phyloP scores from a whole-genome alignment of 2,797 vertebrate species.

The Anas flavirostris region DNA sequence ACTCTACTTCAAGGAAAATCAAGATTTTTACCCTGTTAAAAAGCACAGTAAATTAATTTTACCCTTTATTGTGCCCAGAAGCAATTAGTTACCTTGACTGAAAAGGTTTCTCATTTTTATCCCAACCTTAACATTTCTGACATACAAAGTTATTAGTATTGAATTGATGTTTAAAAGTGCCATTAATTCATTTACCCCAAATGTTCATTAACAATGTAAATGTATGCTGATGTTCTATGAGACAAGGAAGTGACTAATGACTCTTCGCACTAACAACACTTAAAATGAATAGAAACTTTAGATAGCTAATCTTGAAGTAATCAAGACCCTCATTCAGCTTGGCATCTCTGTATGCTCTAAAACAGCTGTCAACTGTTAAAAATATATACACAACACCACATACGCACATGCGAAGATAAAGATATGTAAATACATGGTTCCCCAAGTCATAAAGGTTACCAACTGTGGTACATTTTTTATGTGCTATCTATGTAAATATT shows the following conservation, averaged over 20 bases:
- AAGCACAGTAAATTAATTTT: constrained; percentile 75
- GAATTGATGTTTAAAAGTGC: constrained; percentile 90
- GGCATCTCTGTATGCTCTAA: constrained; percentile 88
- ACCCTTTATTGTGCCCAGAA: constrained; percentile 73
- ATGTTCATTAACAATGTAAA: constrained; percentile 98
- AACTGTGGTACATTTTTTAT: constrained; percentile 77
- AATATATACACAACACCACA: constrained; percentile 88
- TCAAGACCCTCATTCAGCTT: constrained; percentile 89
- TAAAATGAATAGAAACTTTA: constrained; percentile 90
- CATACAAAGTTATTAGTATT: constrained; percentile 85
- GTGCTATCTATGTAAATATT: constrained; percentile 81
- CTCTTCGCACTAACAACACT: constrained; percentile 89
- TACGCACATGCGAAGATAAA: constrained; percentile 77
- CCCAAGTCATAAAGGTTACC: constrained; percentile 82
- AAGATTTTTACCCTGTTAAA: constrained; percentile 56
- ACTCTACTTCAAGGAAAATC: constrained; percentile 49
- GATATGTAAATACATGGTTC: constrained; percentile 83
- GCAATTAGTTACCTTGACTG: constrained; percentile 78
- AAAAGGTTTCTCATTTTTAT: constrained; percentile 79
- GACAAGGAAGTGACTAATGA: constrained; percentile 90
- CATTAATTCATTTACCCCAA: constrained; percentile 91
- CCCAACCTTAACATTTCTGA: constrained; percentile 81
- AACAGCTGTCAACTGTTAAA: constrained; percentile 90
- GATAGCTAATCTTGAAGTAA: constrained; percentile 92
- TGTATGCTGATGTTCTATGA: constrained; percentile 93